Base-by-base conservation (phyloP, 2,797 vertebrate genomes). In the Sylvia borin region DNA sequence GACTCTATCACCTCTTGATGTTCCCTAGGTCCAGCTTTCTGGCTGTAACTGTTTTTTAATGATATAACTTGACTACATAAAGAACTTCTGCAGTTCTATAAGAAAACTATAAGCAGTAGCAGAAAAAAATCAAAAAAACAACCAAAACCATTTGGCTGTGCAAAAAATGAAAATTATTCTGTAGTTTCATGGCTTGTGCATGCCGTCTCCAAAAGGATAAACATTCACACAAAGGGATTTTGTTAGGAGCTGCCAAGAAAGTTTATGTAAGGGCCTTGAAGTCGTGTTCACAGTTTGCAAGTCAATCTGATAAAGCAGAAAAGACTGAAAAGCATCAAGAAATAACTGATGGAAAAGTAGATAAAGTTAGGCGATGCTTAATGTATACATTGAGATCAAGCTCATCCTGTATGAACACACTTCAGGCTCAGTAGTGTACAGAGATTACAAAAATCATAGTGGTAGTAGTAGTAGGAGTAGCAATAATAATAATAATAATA, bases 221-320 rank as follows among this genome's bases (percentile, higher is more conserved):
- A 84, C 11, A 78, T 78, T 90, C 0, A 0, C 64, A 81, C 38
- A 71, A 88, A 88, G 20, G 22, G 29, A 82, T 81, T 94, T 90
- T 88, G 16, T 85, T 51, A 81, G 17, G 5, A 87, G 10, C 34
- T 94, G 58, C 67, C 88, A 92, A 73, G 67, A 95, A 75, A 2
- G 2, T 86, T 95, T 81, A 88, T 86, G 40, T 72, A 90, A 95
- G 51, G 93, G 42, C 51, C 29, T 90, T 65, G 32, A 29, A 95
- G 58, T 75, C 50, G 25, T 85, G 29, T 60, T 95, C 74, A 62
- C 66, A 84, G 51, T 75, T 90, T 86, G 34, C 53, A 58, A 88
- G 42, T 78, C 60, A 73, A 81, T 90, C 29, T 89, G 70, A 81
- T 75, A 86, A 84, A 21, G 22, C 8, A 88, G 36, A 86, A 93